These are phyloP conservation scores for Calameuta filiformis DNA, from an alignment of 2,888 invertebrate genomes.

Conservation along the genomic window DNA sequence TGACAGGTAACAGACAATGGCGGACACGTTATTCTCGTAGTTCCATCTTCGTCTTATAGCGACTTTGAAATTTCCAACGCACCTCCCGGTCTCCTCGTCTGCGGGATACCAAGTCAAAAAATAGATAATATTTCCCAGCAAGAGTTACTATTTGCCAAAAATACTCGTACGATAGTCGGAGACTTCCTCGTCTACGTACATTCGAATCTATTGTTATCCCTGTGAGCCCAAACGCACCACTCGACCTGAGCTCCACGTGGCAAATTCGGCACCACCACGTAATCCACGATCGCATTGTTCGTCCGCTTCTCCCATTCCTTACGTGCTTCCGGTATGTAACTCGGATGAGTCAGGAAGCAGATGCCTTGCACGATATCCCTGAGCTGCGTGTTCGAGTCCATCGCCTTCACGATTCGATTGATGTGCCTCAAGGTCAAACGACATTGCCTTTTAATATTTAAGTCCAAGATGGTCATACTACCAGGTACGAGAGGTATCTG, in stretches of 20 bases:
- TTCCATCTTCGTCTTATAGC: slow-evolving; percentile 89
- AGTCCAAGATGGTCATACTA: slow-evolving; percentile 78
- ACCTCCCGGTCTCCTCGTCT: slow-evolving; percentile 94
- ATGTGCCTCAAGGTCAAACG: slow-evolving; percentile 87
- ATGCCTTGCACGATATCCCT: slow-evolving; percentile 87
- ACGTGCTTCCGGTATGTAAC: slow-evolving; percentile 79
- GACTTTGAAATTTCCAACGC: slow-evolving; percentile 83
- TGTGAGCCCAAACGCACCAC: slow-evolving; percentile 94
- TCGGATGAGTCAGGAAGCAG: slow-evolving; percentile 84
- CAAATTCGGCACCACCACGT: slow-evolving; percentile 83
- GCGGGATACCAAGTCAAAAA: slow-evolving; percentile 38
- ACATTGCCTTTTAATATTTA: slow-evolving; percentile 85
- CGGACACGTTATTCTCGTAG: slow-evolving; percentile 88
- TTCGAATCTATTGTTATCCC: slow-evolving; percentile 87
- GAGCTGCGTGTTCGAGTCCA: slow-evolving; percentile 81
- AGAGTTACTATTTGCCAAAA: background rate
- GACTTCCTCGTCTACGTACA: slow-evolving; percentile 70
- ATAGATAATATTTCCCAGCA: background rate
- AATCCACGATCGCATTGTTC: slow-evolving; percentile 88
- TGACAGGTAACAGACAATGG: slow-evolving; percentile 85
- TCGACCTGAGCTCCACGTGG: slow-evolving; percentile 86
- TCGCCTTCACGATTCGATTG: slow-evolving; percentile 82
- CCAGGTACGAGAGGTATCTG: slow-evolving; percentile 92
- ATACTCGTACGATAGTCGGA: background rate
- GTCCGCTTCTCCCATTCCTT: slow-evolving; percentile 85